Evolutionary conservation across 2,113 vertebrate species (phyloP).

Genomic region (Saimiri boliviensis): DNA sequence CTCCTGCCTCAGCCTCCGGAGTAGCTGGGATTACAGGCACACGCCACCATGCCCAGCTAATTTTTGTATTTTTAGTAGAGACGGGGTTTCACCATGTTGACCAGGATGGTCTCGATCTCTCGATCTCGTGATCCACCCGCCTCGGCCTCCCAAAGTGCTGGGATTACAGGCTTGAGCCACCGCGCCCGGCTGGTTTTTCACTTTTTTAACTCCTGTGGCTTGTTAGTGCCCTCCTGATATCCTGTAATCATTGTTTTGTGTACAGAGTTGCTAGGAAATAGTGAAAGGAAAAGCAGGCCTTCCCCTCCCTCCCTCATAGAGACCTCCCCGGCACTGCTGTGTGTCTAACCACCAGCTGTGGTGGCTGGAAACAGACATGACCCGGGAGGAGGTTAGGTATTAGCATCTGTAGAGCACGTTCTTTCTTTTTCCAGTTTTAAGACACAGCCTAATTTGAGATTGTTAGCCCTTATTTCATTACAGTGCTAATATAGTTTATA

Average conservation of each 20-base stretch:
- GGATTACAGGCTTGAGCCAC: too few relatives aligned
- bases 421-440: not conserved
- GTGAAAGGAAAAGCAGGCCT: not conserved
- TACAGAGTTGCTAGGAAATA: not conserved
- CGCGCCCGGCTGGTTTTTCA: too few relatives aligned
- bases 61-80: too few relatives aligned
- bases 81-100: too few relatives aligned
- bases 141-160: too few relatives aligned
- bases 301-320: rapidly evolving
- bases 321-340: rapidly evolving
- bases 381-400: too few relatives aligned
- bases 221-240: not conserved
- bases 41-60: too few relatives aligned
- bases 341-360: rapidly evolving
- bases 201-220: not conserved
- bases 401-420: rapidly evolving
- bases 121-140: too few relatives aligned
- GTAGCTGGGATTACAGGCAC: too few relatives aligned
- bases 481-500: not conserved
- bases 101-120: too few relatives aligned
- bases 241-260: not conserved
- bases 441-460: not conserved
- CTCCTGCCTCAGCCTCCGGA: too few relatives aligned
- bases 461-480: not conserved
- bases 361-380: rapidly evolving